Evolutionary conservation across 1,140 invertebrate species (phyloP), one percentile per base, ranked within the genome.

Genomic region (Fopius arisanus): DNA sequence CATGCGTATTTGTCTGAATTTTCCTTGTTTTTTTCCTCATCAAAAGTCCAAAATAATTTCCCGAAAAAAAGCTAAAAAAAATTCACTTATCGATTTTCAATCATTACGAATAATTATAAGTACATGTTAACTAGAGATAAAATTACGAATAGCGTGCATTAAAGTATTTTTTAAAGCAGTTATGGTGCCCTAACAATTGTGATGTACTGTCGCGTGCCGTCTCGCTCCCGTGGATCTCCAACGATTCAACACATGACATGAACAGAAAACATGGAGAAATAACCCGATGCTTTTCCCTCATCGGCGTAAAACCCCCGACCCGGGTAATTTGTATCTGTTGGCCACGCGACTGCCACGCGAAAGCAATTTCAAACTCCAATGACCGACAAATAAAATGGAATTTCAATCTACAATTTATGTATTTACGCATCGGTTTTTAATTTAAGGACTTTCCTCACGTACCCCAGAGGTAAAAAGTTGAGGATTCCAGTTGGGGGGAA

Each of bases 211-310:
- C 82, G 84, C 84, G 84, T 84, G 84, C 82, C 83, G 84, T 86
- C 79, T 78, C 81, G 82, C 83, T 82, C 78, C 73, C 48, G 29
- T 67, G 83, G 19, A 73, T 82, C 80, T 79, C 76, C 80, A 80
- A 84, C 83, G 81, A 85, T 83, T 81, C 80, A 78, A 80, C 83
- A 84, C 84, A 85, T 85, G 84, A 86, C 84, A 83, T 59, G 19
- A 66, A 37, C 16, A 31, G 6, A 19, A 29, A 14, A 66, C 16
- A n/a, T 66, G 4, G 29, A n/a, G n/a, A n/a, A 16, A 37, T 66
- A 9, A 37, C 63, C 63, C 14, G 29, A 33, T 33, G 63, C 63
- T 66, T 66, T 41, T 33, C 26, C 29, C 37, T 19, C 29, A 21
- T 66, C 14, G 43, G 43, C 37, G 63, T 37, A 66, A 59, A 59